phyloP scores from a whole-genome alignment of 2,888 invertebrate genomes.

The Euplagia quadripunctaria region DNA sequence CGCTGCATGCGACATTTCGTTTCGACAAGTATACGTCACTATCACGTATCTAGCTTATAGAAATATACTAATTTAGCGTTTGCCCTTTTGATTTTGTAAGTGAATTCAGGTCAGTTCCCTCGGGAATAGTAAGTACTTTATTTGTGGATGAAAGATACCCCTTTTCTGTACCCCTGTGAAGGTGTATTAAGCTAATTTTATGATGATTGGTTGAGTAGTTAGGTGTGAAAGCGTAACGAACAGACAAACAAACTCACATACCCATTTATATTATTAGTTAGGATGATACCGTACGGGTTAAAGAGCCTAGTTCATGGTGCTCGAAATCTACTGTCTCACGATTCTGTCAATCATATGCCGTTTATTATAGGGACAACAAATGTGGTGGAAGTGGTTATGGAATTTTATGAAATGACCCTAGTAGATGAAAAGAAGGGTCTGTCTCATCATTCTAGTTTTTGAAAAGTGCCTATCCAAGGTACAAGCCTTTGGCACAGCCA shows the following conservation, averaged over 20 bases:
- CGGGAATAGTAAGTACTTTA: too few relatives aligned
- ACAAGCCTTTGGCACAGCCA: too few relatives aligned
- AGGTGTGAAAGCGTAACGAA: too few relatives aligned
- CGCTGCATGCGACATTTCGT: background rate
- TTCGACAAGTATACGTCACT: conserved; percentile 1
- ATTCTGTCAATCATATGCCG: background rate
- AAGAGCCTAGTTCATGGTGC: background rate
- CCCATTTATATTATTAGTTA: too few relatives aligned
- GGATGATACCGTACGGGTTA: background rate
- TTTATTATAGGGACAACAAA: background rate
- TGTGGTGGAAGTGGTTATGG: too few relatives aligned
- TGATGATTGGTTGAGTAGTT: background rate
- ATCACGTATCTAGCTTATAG: background rate
- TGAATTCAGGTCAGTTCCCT: too few relatives aligned
- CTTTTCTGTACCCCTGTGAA: background rate
- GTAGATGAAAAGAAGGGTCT: too few relatives aligned
- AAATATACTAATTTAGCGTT: background rate
- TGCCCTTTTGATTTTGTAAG: background rate
- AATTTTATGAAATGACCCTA: too few relatives aligned
- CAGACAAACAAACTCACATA: too few relatives aligned
- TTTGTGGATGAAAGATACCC: background rate
- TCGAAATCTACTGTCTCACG: background rate
- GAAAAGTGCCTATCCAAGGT: too few relatives aligned
- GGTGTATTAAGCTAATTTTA: background rate
- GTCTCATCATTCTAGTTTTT: too few relatives aligned